Conservation (phyloP, 2,888 invertebrate genomes). For the Acrobasis suavella region DNA sequence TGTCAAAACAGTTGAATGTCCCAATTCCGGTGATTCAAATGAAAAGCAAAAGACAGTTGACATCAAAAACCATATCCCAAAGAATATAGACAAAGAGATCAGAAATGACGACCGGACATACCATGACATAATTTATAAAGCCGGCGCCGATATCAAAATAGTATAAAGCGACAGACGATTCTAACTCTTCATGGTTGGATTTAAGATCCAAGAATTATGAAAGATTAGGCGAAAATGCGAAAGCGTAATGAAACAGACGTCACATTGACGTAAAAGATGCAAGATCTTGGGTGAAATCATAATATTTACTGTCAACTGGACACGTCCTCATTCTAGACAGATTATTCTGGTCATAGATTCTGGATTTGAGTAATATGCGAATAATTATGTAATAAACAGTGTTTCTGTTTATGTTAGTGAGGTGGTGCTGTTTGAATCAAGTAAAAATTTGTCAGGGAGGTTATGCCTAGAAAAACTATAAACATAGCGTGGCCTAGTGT, state of each 20-base stretch:
- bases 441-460: not conserved
- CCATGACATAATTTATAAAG: constrained; percentile 74
- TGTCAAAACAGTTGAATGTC: constrained; percentile 46
- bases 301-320: constrained; percentile 72
- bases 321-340: constrained; percentile 64
- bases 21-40: constrained; percentile 48
- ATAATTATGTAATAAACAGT: constrained; percentile 28
- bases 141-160: constrained; percentile 72
- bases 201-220: constrained; percentile 52
- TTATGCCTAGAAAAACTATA: not conserved
- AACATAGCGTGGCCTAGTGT: not conserved
- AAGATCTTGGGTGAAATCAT: constrained; percentile 75
- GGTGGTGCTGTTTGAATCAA: not conserved
- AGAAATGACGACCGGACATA: constrained; percentile 72
- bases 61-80: constrained; percentile 57
- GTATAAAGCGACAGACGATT: constrained; percentile 53
- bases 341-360: constrained; percentile 63
- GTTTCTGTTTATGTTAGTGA: constrained; percentile 7
- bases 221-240: constrained; percentile 56
- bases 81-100: constrained; percentile 67
- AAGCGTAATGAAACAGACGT: constrained; percentile 76
- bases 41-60: constrained; percentile 46
- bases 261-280: constrained; percentile 79
- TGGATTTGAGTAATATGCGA: constrained; percentile 37
- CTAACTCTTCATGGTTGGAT: constrained; percentile 47